Evolutionary conservation across 23 tunicate genomes (phyloP).

Genomic region (Clavelina lepadiformis): DNA sequence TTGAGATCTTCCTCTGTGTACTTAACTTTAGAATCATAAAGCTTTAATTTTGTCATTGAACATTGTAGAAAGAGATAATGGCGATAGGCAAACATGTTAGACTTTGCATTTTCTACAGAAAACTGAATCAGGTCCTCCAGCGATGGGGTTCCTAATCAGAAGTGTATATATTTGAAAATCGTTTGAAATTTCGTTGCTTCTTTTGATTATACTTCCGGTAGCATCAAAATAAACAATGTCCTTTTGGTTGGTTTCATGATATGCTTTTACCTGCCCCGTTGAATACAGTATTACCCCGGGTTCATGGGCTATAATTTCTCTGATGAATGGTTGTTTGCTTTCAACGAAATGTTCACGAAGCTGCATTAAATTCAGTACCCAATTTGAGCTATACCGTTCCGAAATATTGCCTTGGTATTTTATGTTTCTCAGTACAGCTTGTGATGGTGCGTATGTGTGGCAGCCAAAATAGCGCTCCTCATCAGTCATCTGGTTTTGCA

Average conservation of each 20-base stretch:
- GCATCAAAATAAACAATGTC: constrained; percentile 35
- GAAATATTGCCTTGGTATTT: constrained; percentile 4
- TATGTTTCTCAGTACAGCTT: constrained; percentile 5
- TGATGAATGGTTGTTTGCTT: not conserved
- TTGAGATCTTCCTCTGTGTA: too few species aligned
- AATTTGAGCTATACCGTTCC: not conserved
- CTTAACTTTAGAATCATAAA: too few species aligned
- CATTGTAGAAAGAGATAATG: too few species aligned
- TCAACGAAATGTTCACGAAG: not conserved
- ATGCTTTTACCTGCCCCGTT: constrained; percentile 4
- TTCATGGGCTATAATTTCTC: not conserved
- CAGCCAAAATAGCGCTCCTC: constrained; percentile 14
- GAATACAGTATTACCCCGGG: constrained; percentile 9
- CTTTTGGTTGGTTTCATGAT: not conserved
- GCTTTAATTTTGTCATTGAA: too few species aligned
- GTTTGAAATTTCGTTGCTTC: not conserved
- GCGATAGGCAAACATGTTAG: too few species aligned
- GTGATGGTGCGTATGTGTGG: constrained; percentile 2
- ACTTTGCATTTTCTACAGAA: too few species aligned
- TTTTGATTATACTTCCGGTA: constrained; percentile 20
- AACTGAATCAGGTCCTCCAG: constrained; percentile 2
- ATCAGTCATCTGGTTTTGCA: constrained; percentile 4
- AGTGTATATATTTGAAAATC: constrained; percentile 36
- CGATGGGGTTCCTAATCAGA: constrained; percentile 17
- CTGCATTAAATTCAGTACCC: not conserved